Base-by-base conservation (phyloP, 2,113 vertebrate genomes). In the Pygoscelis adeliae region DNA sequence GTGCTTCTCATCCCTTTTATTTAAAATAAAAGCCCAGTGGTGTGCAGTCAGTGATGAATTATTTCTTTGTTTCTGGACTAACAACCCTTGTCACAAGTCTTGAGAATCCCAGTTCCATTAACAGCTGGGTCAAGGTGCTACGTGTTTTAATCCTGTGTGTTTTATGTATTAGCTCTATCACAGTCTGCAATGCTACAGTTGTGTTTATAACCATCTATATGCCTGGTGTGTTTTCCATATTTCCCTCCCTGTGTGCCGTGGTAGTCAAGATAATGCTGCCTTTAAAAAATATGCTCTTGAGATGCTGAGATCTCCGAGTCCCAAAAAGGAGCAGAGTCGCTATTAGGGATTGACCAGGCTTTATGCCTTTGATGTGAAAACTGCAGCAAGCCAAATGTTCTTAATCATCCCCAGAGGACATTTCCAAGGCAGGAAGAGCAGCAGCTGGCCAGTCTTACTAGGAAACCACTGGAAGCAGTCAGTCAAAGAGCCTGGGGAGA, bases 91-190 rank as follows among this genome's bases (percentile, higher is more conserved):
- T 71, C 83, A 90, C 44, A 72, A 72, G 7, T 53, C 34, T 19
- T 79, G 86, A 77, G 56, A 82, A 79, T 82, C 25, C 42, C 42
- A 55, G 26, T 50, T 92, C 55, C 77, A 50, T 76, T 95, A 87
- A 69, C 77, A 92, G 40, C 27, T 69, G 49, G 61, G 87, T 91
- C 80, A 91, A 91, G 56, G 49, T 84, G 40, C 66, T 1, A 2
- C 7, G 2, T 0, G 1, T 52, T 89, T 92, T 79, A 94, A 89
- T 82, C 40, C 73, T 47, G 2, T 52, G 78, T 95, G 80, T 46
- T 96, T 97, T 94, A 82, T 91, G 69, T 65, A 87, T 94, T 82
- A 92, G 22, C 22, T 87, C 32, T 85, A 49, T 83, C 62, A 69
- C 22, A 87, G 17, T 27, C 40, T 87, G 47, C 69, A 90, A 6